Evolutionary conservation across 2,888 invertebrate genomes (phyloP).

Genomic region (Griposia aprilina): DNA sequence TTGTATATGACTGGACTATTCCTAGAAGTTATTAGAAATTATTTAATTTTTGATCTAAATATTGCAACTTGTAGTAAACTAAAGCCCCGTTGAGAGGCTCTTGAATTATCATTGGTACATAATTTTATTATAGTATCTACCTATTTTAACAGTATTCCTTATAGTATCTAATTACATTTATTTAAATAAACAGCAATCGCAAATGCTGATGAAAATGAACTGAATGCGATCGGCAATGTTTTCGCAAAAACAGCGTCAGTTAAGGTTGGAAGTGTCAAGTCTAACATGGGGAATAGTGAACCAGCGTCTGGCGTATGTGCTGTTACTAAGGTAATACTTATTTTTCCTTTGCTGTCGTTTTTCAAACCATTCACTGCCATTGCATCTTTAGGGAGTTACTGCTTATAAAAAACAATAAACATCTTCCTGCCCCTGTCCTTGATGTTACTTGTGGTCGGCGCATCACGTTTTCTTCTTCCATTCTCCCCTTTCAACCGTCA

Average conservation of each 20-base stretch:
- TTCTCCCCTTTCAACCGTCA: background rate
- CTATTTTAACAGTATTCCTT: background rate
- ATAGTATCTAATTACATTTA: background rate
- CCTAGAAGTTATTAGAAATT: background rate
- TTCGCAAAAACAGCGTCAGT: conserved; percentile 89
- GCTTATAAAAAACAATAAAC: no score
- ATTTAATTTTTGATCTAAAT: background rate
- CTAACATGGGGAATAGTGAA: conserved; percentile 82
- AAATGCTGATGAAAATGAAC: conserved; percentile 91
- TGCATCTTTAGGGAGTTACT: background rate
- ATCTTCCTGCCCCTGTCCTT: background rate
- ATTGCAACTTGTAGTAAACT: background rate
- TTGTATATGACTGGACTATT: background rate
- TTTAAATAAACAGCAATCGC: conserved; percentile 82
- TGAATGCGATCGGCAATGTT: conserved; percentile 90
- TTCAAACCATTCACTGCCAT: background rate
- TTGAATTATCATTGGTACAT: no score
- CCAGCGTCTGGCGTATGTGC: conserved; percentile 85
- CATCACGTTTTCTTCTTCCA: background rate
- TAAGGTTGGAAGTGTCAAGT: conserved; percentile 86
- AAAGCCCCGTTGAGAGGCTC: background rate
- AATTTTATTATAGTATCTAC: no score
- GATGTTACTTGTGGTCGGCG: background rate
- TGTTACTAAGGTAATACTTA: conserved; percentile 86
- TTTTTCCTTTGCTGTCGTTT: no score